Evolutionary conservation across 2,888 invertebrate genomes (phyloP).

Genomic region (Alviniconcha strummeri): DNA sequence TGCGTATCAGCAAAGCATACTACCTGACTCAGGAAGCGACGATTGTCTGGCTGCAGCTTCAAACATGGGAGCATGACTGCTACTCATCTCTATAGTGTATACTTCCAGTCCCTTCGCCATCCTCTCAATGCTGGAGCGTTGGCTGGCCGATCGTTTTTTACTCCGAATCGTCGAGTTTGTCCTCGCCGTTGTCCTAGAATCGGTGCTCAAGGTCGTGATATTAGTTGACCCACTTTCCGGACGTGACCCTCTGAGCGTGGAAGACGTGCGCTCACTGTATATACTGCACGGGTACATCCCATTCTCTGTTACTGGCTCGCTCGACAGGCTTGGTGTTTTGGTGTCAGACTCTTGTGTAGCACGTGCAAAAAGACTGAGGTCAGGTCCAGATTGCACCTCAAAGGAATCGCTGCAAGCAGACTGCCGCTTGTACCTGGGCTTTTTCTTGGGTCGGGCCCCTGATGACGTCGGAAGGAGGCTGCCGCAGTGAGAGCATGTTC

Average conservation of each 20-base stretch:
- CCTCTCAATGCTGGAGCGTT: not conserved
- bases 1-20: no score
- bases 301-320: no score
- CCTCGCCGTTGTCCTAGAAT: no score
- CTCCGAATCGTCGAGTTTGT: no score
- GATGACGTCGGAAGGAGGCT: not conserved
- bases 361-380: not conserved
- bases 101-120: constrained; percentile 1
- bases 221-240: not conserved
- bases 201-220: constrained; percentile 1
- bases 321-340: not conserved
- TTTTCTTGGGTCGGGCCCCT: constrained; percentile 1
- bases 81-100: constrained; percentile 16
- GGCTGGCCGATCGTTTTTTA: no score
- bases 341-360: not conserved
- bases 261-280: not conserved
- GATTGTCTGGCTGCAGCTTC: no score
- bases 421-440: not conserved
- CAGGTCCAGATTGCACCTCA: not conserved
- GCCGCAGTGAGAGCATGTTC: not conserved
- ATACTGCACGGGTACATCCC: not conserved
- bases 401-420: constrained; percentile 9
- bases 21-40: no score
- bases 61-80: not conserved
- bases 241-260: no score